A percentile compares a stretch with the other conserved stretches of the same genome.
phyloP scores from a whole-genome alignment of 2,888 invertebrate genomes.

The Orthosia gothica region DNA sequence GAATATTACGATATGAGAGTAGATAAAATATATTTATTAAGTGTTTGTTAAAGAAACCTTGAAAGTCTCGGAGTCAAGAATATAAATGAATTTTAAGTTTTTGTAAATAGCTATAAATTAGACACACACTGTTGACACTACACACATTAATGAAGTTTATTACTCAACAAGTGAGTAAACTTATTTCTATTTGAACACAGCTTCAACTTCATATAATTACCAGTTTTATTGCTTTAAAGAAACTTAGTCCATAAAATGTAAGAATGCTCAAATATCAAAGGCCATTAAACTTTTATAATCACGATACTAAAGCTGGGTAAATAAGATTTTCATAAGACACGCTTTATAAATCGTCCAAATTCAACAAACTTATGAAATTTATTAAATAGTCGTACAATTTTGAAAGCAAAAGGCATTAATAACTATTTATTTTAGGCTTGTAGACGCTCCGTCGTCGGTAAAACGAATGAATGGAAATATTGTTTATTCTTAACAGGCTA shows the following conservation, averaged over 20 bases:
- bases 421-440: conserved; percentile 46
- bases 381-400: conserved; percentile 45
- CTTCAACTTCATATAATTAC: conserved; percentile 42
- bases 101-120: not conserved
- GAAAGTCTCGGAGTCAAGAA: not conserved
- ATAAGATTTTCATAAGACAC: conserved; percentile 57
- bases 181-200: conserved; percentile 36
- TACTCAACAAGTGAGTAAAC: conserved; percentile 14
- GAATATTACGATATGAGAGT: too few relatives aligned
- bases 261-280: conserved; percentile 52
- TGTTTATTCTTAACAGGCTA: conserved; percentile 28
- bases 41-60: not conserved
- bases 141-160: conserved; percentile 21
- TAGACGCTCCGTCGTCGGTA: not conserved
- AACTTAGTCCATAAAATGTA: conserved; percentile 52
- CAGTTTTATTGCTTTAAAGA: conserved; percentile 37
- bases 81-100: not conserved
- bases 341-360: conserved; percentile 44
- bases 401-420: conserved; percentile 41
- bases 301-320: conserved; percentile 54
- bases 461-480: conserved; percentile 34
- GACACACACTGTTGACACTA: conserved; percentile 11
- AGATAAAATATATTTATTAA: too few relatives aligned
- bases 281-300: conserved; percentile 51
- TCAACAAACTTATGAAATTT: conserved; percentile 51